These are phyloP conservation scores for Apis laboriosa DNA, from an alignment of 1,140 invertebrate genomes.

Conservation along the genomic window DNA sequence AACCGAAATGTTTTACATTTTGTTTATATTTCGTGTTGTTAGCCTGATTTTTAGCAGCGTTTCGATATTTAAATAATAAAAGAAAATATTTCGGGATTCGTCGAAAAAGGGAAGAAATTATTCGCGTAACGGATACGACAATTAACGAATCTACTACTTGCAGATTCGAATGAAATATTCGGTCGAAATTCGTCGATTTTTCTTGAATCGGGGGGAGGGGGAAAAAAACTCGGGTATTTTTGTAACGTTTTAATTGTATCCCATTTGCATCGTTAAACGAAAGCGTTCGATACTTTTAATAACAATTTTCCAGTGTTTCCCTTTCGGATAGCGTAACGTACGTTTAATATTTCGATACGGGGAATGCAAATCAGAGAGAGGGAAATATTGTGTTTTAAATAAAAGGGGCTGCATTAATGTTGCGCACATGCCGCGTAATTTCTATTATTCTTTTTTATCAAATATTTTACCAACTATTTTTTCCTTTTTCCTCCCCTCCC, in stretches of 20 bases:
- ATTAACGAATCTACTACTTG: neutral
- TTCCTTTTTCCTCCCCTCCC: no score
- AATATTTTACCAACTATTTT: neutral
- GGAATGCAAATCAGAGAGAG: conserved; percentile 6
- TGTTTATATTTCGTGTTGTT: neutral
- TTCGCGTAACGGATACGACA: no score
- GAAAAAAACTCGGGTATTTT: neutral
- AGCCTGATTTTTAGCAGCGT: no score
- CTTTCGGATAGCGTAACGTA: neutral
- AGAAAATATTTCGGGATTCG: no score
- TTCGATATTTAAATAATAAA: no score
- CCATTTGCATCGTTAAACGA: neutral
- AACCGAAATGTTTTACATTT: neutral
- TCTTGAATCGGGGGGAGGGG: no score
- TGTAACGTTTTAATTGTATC: neutral
- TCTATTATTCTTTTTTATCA: conserved; percentile 28
- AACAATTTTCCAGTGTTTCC: neutral
- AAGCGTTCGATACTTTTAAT: neutral
- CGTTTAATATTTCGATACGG: neutral
- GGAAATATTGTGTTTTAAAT: conserved; percentile 10
- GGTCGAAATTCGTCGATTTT: no score
- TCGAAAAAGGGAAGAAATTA: no score
- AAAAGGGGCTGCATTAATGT: conserved; percentile 11
- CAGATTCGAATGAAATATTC: neutral
- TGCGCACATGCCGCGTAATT: neutral